phyloP scores from a whole-genome alignment of 2,113 vertebrate genomes.

The Psilopogon haemacephalus region DNA sequence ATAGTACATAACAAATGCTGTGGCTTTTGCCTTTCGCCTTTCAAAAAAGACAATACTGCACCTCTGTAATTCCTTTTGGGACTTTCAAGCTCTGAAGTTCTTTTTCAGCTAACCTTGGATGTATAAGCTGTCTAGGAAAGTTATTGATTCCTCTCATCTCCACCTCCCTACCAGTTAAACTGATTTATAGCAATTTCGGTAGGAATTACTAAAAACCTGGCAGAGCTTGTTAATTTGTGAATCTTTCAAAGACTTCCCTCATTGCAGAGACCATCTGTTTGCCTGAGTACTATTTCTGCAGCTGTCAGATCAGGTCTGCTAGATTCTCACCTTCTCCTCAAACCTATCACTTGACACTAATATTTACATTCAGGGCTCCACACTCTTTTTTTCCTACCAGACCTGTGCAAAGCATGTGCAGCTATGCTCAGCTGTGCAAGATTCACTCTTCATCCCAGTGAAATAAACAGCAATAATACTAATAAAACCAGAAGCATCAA shows the following conservation, averaged over 20 bases:
- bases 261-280: constrained; percentile 31
- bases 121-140: background rate
- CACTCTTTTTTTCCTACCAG: background rate
- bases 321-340: constrained; percentile 48
- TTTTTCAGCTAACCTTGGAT: constrained; percentile 39
- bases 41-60: background rate
- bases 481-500: background rate
- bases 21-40: background rate
- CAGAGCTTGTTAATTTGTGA: background rate
- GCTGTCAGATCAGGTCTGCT: constrained; percentile 44
- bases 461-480: background rate
- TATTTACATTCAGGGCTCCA: background rate
- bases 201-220: background rate
- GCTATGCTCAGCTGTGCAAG: background rate
- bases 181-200: constrained; percentile 49
- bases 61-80: constrained; percentile 1
- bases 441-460: background rate
- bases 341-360: background rate
- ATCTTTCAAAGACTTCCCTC: constrained; percentile 6
- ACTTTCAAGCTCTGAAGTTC: background rate
- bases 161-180: background rate
- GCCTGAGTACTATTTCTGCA: background rate
- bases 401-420: background rate
- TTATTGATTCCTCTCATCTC: constrained; percentile 3
- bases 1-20: accelerated